Evolutionary conservation across 2,888 invertebrate genomes (phyloP).

Genomic region (Ypsolopha sequella): DNA sequence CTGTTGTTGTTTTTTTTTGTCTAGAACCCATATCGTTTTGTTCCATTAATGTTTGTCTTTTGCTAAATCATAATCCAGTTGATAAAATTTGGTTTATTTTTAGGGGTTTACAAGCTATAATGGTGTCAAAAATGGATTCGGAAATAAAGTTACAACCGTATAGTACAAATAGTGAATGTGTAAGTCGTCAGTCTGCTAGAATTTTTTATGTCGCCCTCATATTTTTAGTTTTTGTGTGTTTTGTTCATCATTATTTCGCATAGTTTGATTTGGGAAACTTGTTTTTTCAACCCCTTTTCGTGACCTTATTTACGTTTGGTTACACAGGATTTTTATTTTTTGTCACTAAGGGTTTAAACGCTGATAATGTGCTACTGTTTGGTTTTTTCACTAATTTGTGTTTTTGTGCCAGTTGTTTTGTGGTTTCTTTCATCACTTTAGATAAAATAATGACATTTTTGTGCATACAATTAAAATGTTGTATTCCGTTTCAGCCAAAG

Average conservation of each 20-base stretch:
- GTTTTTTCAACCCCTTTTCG: neutral
- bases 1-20: too few relatives aligned
- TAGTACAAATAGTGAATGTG: conserved; percentile 52
- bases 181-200: conserved; percentile 38
- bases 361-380: neutral
- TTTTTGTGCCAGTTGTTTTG: too few relatives aligned
- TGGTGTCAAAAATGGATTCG: conserved; percentile 61
- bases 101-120: conserved; percentile 70
- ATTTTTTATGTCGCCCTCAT: conserved; percentile 33
- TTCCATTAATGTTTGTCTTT: too few relatives aligned
- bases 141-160: conserved; percentile 63
- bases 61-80: too few relatives aligned
- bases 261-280: neutral
- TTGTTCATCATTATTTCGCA: neutral
- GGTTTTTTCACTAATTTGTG: too few relatives aligned
- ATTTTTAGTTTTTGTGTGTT: conserved; percentile 12
- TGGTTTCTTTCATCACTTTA: too few relatives aligned
- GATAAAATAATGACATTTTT: too few relatives aligned
- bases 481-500: conserved; percentile 60
- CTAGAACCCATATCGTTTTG: too few relatives aligned
- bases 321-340: neutral
- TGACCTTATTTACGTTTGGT: neutral
- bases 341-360: neutral
- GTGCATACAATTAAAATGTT: neutral
- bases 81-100: conserved; percentile 30